phyloP scores from a whole-genome alignment of 2,888 invertebrate genomes.

The Drosophila leonis region DNA sequence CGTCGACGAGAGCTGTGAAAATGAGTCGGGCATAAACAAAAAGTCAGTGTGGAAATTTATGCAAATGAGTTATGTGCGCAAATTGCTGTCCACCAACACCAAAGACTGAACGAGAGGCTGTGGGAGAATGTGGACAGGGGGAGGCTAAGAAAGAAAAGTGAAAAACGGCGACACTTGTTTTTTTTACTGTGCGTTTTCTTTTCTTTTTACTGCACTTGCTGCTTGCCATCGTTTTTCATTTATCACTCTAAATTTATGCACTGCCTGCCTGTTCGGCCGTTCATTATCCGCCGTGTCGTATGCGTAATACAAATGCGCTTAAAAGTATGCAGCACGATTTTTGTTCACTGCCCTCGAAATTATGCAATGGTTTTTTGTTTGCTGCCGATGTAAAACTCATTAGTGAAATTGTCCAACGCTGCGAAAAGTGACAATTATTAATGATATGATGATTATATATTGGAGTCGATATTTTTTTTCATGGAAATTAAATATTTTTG shows the following conservation, averaged over 20 bases:
- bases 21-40: conserved; percentile 48
- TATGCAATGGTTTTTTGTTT: conserved; percentile 39
- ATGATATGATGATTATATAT: conserved; percentile 34
- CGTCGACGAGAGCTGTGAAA: conserved; percentile 89
- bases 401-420: conserved; percentile 62
- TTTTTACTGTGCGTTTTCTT: conserved; percentile 27
- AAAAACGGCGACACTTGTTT: conserved; percentile 69
- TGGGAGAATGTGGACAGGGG: background rate
- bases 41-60: conserved; percentile 78
- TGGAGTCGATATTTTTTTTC: conserved; percentile 3
- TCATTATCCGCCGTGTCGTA: conserved; percentile 51
- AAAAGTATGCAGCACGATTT: conserved; percentile 41
- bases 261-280: conserved; percentile 65
- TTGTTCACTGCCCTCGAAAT: conserved; percentile 31
- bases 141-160: conserved; percentile 42
- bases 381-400: conserved; percentile 60
- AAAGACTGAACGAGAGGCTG: conserved; percentile 7
- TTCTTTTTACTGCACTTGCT: conserved; percentile 22
- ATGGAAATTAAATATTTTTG: conserved; percentile 15
- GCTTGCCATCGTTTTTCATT: conserved; percentile 70
- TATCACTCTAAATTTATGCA: conserved; percentile 71
- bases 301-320: conserved; percentile 58
- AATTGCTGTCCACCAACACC: conserved; percentile 70
- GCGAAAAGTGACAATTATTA: conserved; percentile 50
- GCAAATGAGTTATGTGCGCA: conserved; percentile 80